A percentile compares a stretch with the other conserved stretches of the same genome.
Evolutionary conservation across 2,113 vertebrate genomes (phyloP).

Genomic region (Ophthalmotilapia sp.): DNA sequence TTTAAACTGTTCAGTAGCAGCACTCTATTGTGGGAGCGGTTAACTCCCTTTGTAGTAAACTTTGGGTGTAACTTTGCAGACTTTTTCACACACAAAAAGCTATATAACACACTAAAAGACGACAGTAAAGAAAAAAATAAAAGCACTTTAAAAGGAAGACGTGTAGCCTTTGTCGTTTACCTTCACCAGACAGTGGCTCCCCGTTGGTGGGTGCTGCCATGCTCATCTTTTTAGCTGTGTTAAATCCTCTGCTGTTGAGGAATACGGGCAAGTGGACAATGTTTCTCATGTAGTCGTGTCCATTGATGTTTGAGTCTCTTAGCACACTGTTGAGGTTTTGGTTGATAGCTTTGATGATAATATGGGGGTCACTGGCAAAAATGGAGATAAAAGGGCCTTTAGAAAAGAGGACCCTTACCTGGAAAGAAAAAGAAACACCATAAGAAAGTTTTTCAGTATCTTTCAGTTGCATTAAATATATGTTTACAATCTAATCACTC

Average conservation of each 20-base stretch:
- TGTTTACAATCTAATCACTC: neutral
- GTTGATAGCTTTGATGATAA: constrained; percentile 99
- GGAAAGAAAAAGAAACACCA: neutral
- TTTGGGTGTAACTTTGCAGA: neutral
- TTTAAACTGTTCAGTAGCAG: neutral
- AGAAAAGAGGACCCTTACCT: constrained; percentile 95
- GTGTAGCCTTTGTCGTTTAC: neutral
- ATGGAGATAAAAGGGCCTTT: constrained; percentile 97
- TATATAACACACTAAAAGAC: neutral
- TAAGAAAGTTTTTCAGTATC: neutral
- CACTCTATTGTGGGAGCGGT: neutral
- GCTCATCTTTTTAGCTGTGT: constrained; percentile 81
- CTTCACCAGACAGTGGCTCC: constrained; percentile 76
- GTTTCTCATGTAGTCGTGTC: constrained; percentile 98
- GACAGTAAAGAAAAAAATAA: neutral
- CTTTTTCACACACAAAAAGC: neutral
- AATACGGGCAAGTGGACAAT: constrained; percentile 96
- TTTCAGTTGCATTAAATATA: neutral
- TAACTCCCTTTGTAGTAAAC: neutral
- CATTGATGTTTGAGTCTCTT: constrained; percentile 97
- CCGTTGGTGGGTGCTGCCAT: constrained; percentile 78
- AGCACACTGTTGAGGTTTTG: constrained; percentile 98
- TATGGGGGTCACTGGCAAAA: constrained; percentile 97
- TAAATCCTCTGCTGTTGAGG: constrained; percentile 93
- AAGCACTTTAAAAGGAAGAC: neutral